Evolutionary conservation across 1,140 invertebrate species (phyloP), one percentile per base, ranked within the genome.

Genomic region (Mercenaria mercenaria): DNA sequence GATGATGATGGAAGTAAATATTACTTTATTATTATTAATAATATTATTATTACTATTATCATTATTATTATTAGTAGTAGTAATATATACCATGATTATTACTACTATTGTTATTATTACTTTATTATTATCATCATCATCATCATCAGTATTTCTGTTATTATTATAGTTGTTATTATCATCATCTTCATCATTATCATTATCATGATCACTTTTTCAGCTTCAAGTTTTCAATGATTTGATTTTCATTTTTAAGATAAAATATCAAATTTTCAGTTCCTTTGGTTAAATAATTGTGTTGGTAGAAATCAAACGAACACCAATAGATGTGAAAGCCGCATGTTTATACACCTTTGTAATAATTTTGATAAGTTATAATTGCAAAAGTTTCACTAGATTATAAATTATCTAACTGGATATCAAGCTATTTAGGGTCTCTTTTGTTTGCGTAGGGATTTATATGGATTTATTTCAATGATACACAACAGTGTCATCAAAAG

Each of bases 401-500:
- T 56, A 56, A 56, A 23, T 56, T 74, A 74, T 74, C 3, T n/a
- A 20, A 39, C 10, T 41, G 37, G 32, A 10, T 74, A 74, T 41
- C 2, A 23, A 74, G 37, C 8, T 74, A 74, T 74, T 74, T 74
- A 41, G 32, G 69, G 69, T 20, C 69, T 74, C 15, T 41, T 41
- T 39, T 74, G 23, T 74, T 74, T 39, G 37, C 32, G 23, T 39
- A 39, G 37, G 69, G 69, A 74, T 74, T 74, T 32, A 3, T 39
- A 41, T 15, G 69, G 69, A 74, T 74, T 74, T 74, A 41, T 13
- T 74, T n/a, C 37, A 74, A 74, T 74, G 69, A 74, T 74, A 74
- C 37, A 74, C 69, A 74, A 39, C 69, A 20, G 37, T 74, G 69
- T 74, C 69, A 74, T 74, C 69, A 56, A 56, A 56, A 56, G 52